Base-by-base conservation (phyloP, 2,797 vertebrate genomes). In the Typhlichthys eigenmanni region DNA sequence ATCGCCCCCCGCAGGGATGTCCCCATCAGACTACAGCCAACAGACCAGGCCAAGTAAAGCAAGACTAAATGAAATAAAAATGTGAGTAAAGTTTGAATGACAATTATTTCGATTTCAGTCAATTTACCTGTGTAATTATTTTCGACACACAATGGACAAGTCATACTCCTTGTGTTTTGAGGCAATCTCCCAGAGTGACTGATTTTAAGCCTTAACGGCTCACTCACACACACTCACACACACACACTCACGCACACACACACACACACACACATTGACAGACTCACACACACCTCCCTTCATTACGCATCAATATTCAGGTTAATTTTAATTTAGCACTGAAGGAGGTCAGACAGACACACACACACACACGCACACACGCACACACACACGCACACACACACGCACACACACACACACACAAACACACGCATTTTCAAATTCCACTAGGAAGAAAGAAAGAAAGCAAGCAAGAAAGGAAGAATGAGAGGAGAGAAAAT, bases 261-360 rank as follows among this genome's bases (percentile, higher is more conserved):
- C 50, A 54, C 12, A 46, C 60, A 62, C 51, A 62, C 38, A 62
- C 38, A 54, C 43, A 54, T 51, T 47, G 51, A 55, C 38, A 54
- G 50, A 56, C 46, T 55, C 69, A 68, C 76, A 78, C 74, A 69
- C 76, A 81, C 75, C 58, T 72, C 67, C 76, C 82, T 81, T 89
- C 85, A 85, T 87, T 82, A 84, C 75, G 70, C 80, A 71, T 85
- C 86, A 84, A 89, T 84, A 86, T 89, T 85, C 82, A 86, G 82
- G 86, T 86, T 89, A 69, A 80, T 89, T 91, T 90, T 87, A 88
- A 90, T 90, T 91, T 90, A 89, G 88, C 85, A 79, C 84, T 68
- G 87, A 89, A 90, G 75, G 75, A 90, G 88, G 85, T 91, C 88
- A 90, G 80, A 87, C 47, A 62, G 52, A 60, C 59, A 64, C 52